phyloP scores from a whole-genome alignment of 2,113 vertebrate genomes.

The Pluvialis apricaria region DNA sequence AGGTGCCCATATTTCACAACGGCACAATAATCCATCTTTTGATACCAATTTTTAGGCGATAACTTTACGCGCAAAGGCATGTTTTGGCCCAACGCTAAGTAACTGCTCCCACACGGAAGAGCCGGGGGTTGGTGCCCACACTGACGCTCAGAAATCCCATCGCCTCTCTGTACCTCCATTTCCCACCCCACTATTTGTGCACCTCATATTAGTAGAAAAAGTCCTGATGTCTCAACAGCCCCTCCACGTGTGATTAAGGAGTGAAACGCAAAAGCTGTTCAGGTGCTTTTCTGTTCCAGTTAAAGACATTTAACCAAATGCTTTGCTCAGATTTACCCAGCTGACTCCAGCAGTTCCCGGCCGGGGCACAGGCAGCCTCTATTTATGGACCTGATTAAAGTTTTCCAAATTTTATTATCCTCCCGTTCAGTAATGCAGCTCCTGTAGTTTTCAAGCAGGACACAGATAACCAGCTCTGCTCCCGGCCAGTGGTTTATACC shows the following conservation, averaged over 20 bases:
- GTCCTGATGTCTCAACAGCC: background rate
- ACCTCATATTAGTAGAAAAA: background rate
- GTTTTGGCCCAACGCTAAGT: background rate
- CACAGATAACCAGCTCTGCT: background rate
- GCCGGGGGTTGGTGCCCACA: background rate
- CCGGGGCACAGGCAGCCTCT: fast-evolving
- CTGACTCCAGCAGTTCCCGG: background rate
- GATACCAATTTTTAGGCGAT: background rate
- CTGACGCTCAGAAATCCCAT: background rate
- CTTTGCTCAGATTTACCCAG: background rate
- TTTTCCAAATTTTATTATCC: background rate
- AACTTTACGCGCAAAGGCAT: background rate
- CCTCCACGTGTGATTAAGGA: background rate
- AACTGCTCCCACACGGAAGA: background rate
- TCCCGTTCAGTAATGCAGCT: fast-evolving
- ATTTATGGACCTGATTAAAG: background rate
- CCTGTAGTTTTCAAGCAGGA: background rate
- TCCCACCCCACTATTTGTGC: background rate
- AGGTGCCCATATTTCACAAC: background rate
- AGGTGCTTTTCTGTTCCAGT: fast-evolving
- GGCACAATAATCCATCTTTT: background rate
- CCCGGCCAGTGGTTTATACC: background rate
- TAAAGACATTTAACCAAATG: background rate
- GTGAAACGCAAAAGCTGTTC: background rate
- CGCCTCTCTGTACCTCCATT: background rate